A percentile compares a stretch with the other conserved stretches of the same genome.
Evolutionary conservation across 2,888 invertebrate genomes (phyloP).

Genomic region (Polymixis lichenea): DNA sequence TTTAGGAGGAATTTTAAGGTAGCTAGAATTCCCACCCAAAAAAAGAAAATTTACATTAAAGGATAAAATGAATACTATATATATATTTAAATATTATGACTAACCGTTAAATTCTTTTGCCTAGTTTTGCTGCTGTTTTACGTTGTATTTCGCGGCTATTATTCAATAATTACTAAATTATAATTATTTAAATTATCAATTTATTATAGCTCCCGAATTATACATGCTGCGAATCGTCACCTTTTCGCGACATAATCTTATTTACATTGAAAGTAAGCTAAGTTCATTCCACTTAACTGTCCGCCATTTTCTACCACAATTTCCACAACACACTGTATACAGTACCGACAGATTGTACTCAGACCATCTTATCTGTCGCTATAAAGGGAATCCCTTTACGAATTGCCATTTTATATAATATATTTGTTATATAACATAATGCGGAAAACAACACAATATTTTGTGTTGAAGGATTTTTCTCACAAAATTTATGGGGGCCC

Average conservation of each 20-base stretch:
- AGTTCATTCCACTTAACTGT: too few relatives aligned
- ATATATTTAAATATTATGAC: too few relatives aligned
- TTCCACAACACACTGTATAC: slow-evolving; percentile 42
- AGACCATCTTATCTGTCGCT: slow-evolving; percentile 55
- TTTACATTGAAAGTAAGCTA: too few relatives aligned
- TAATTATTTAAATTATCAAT: background rate
- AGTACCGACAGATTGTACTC: slow-evolving; percentile 37
- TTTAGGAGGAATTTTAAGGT: too few relatives aligned
- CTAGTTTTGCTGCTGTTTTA: background rate
- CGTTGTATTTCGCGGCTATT: background rate
- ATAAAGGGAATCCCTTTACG: slow-evolving; percentile 61
- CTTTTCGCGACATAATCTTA: background rate
- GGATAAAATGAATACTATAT: too few relatives aligned
- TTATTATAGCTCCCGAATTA: background rate
- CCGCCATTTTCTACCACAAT: background rate
- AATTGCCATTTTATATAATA: slow-evolving; percentile 57
- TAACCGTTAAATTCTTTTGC: background rate
- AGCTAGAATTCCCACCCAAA: background rate
- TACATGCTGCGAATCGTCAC: background rate
- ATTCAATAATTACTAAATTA: background rate
- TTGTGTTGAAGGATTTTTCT: slow-evolving; percentile 60
- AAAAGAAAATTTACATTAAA: background rate
- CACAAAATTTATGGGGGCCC: slow-evolving; percentile 57
- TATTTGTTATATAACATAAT: slow-evolving; percentile 42
- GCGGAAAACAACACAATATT: slow-evolving; percentile 58